Evolutionary conservation across 1,140 invertebrate genomes (phyloP), one percentile per base, ranked within the genome.

Genomic region (Sesamia nonagrioides): DNA sequence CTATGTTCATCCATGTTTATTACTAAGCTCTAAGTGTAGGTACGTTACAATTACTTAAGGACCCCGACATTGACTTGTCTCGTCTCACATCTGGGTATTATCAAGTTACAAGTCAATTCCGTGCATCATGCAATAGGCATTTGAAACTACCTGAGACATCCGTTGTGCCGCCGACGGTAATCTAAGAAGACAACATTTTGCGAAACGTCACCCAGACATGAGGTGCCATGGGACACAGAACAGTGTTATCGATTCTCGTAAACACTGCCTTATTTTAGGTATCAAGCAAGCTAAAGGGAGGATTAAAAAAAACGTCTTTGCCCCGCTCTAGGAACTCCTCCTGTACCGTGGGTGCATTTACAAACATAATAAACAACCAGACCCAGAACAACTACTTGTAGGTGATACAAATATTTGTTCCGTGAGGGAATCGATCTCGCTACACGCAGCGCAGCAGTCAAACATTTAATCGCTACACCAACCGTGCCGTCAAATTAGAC

Each of bases 91-190:
- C 17, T n/a, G n/a, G 6, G 15, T 1, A n/a, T 66, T 7, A n/a
- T 42, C 61, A 42, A 2, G 15, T 17, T 21, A n/a, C 33, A 8
- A 37, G 37, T 17, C 61, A 66, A 13, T 45, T 42, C 37, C 61
- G 17, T 42, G 61, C 61, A 42, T 66, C 61, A 66, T 42, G 61
- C 61, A 42, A 7, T 37, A 42, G n/a, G 33, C 35, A 40, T 56
- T 4, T 17, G n/a, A 21, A 15, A 27, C 40, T 69, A 69, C 40
- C 66, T 69, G 18, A 8, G 21, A 69, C 66, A 69, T 69, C 66
- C 66, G 66, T 9, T 48, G 3, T 69, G 15, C 66, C 42, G 1
- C 3, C 42, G 50, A 50, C 42, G 6, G 40, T 69, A 50, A 69
- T 69, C 66, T 69, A 6, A 8, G 21, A 9, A 58, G 54, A 58